These are phyloP conservation scores for Tethea ocularis DNA, from an alignment of 2,888 invertebrate species.

Conservation along the genomic window DNA sequence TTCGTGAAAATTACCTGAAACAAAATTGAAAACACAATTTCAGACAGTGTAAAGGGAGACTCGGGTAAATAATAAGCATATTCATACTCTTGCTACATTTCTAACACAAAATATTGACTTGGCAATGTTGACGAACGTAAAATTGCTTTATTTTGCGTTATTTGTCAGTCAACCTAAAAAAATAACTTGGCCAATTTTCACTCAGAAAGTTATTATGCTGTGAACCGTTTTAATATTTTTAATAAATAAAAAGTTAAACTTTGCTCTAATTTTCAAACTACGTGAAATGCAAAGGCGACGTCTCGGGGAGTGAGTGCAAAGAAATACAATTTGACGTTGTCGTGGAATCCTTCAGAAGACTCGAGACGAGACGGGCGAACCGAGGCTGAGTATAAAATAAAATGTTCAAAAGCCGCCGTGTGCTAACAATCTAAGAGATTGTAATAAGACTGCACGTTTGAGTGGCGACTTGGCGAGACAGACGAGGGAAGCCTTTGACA, in stretches of 20 bases:
- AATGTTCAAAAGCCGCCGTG: background rate
- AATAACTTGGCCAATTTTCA: background rate
- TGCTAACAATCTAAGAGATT: background rate
- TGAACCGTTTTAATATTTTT: too few relatives aligned
- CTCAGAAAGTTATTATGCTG: too few relatives aligned
- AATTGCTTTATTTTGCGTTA: background rate
- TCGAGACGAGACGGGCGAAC: background rate
- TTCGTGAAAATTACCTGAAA: conserved; percentile 37
- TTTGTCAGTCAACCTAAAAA: background rate
- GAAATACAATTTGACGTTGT: conserved; percentile 1
- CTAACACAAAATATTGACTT: background rate
- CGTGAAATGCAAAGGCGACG: background rate
- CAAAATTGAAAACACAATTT: conserved; percentile 38
- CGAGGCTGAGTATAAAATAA: background rate
- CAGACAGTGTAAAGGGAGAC: conserved; percentile 18
- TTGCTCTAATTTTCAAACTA: background rate
- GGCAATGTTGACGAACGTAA: background rate
- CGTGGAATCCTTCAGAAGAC: background rate
- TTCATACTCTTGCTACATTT: conserved; percentile 18
- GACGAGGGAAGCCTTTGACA: background rate
- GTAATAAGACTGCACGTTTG: conserved; percentile 1
- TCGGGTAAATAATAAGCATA: conserved; percentile 14
- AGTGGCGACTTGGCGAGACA: background rate
- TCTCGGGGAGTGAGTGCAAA: background rate
- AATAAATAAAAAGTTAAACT: background rate